phyloP scores from a whole-genome alignment of 2,113 vertebrate species.

The Clarias magur region DNA sequence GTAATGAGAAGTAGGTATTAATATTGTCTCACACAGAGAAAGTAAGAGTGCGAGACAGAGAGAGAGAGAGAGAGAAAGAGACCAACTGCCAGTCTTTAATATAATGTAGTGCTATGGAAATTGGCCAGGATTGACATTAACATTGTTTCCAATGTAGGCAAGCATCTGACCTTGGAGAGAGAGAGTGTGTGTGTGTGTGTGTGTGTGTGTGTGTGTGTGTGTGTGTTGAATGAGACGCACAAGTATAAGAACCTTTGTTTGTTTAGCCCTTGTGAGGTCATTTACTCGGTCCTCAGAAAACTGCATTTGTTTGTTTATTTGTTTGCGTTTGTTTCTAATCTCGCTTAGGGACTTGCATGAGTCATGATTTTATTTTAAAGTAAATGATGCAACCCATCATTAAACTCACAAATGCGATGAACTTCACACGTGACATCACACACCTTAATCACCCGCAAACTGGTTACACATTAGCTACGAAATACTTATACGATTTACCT shows the following conservation, averaged over 20 bases:
- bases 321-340: not conserved
- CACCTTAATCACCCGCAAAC: too few species aligned
- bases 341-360: not conserved
- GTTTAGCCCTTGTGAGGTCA: not conserved
- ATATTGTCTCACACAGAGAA: not conserved
- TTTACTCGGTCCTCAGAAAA: not conserved
- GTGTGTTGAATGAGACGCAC: not conserved
- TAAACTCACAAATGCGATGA: not conserved
- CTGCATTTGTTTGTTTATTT: not conserved
- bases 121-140: not conserved
- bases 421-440: too few species aligned
- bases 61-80: not conserved
- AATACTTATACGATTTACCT: too few species aligned
- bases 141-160: not conserved
- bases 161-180: not conserved
- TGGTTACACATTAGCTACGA: too few species aligned
- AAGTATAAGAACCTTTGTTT: not conserved
- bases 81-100: not conserved
- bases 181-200: not conserved
- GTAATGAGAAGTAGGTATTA: not conserved
- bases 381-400: not conserved
- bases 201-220: not conserved
- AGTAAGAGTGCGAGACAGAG: not conserved
- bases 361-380: not conserved
- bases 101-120: not conserved